Evolutionary conservation across 1,140 invertebrate genomes (phyloP), one percentile per base, ranked within the genome.

Genomic region (Drosophila malerkotliana): DNA sequence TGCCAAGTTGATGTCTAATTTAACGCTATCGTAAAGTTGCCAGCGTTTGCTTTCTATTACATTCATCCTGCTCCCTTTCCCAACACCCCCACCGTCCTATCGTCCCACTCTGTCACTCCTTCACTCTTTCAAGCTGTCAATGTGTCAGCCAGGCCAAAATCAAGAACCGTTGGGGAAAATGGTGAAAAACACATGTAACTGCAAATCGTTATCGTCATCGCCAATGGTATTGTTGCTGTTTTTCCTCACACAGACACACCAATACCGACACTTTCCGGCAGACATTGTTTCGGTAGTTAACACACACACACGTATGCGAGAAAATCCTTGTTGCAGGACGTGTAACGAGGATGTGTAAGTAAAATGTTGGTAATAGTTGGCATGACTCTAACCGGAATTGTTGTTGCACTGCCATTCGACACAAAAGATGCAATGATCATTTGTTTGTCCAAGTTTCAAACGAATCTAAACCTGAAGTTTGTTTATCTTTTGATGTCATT

Each of bases 1-100:
- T 69, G 49, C 83, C 79, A 87, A 88, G 79, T 77, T 83, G 83
- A 88, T 87, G 83, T 87, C 83, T 87, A 87, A 87, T 87, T 87
- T 87, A 88, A 88, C 83, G 84, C 83, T 83, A 83, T 88, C 83
- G 79, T 55, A 77, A 79, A 69, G 72, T 83, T 83, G 76, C 45
- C 72, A 83, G 76, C 66, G 58, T 51, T 82, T 87, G 78, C 78
- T 59, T 48, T 67, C 32, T 28, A 68, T 39, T 47, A 66, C 15
- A 18, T 53, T 48, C 49, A 37, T 54, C 14, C 30, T 21, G 12
- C 5, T 60, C 41, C 18, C 41, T 21, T 14, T 8, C 10, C 63
- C 21, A n/a, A 8, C 32, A 37, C 1, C 58, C 26, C 39, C 14
- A 4, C 14, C 41, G 14, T 14, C 10, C 21, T 9, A 7, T 24